Base-by-base conservation (phyloP, 92 coral and sea anemone species). In the Parazoanthus darwini region DNA sequence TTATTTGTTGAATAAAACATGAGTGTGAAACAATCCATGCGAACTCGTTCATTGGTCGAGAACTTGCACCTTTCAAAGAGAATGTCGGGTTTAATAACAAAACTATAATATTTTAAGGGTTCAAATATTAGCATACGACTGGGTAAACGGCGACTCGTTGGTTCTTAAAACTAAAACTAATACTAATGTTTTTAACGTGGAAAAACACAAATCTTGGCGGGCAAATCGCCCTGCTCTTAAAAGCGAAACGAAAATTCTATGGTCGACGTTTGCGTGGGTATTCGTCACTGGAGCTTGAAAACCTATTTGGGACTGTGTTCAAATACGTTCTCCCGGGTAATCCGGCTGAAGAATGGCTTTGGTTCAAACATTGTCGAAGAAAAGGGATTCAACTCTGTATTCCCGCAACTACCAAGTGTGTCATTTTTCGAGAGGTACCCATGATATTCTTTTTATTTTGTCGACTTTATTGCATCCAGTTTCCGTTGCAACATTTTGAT, bases 341-440 rank as follows among this genome's bases (percentile, higher is more conserved):
- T 77, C 98, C 98, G 0, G 85, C 91, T 9, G 94, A 95, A 26
- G 98, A 95, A 26, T 95, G 98, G 98, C 88, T 95, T 13, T 95
- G 98, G 98, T 92, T 91, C 46, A 95, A 95, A 75, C 95, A 93
- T 87, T 93, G 96, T 85, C 94, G 96, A 83, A 91, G 98, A 80
- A 95, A 93, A 90, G 98, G 98, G 68, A 95, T 93, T 39, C 65
- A 79, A 63, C 88, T 87, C 35, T 48, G 71, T 56, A 56, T 93
- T 36, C 90, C 85, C 15, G 70, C 90, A 48, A 89, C 75, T 20
- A 5, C 87, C 10, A 72, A 35, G 3, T 25, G 92, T 58, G 78
- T 74, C 76, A 87, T 86, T 86, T 78, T 77, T 26, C 89, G 87
- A 77, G 82, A 84, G 87, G 87, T 84, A 84, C 65, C 65, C 63